Base-by-base conservation (phyloP, 2,888 invertebrate genomes). In the Cataglyphis altisquamis region DNA sequence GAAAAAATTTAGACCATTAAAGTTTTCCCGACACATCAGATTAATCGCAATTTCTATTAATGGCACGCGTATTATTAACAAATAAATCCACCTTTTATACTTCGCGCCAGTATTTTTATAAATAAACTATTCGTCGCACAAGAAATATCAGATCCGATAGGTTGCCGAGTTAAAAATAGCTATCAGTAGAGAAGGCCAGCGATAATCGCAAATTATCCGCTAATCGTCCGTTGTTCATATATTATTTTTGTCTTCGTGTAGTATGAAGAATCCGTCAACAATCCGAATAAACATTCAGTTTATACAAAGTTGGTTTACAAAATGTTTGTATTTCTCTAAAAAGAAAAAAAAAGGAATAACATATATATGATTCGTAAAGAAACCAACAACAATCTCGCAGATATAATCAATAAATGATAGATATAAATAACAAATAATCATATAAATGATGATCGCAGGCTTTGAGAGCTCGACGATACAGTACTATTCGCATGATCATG, bases 1-100 rank as follows among this genome's bases (percentile, higher is more conserved):
- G 32, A 80, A 64, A 62, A 32, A 83, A 83, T 68, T 66, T 52
- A 36, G 52, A 62, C 21, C 41, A 80, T 41, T 60, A 6, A 36
- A 70, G 21, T 45, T 67, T 77, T 62, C 9, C 36, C 45, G 12
- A 36, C 29, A 41, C 32, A 45, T 60, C 62, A 60, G 21, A 57
- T 41, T 57, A 25, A 29, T 64, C 55, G n/a, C 55, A 15, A n/a
- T 21, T n/a, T 55, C 21, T 3, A 6, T 8, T 0, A 3, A 6
- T 3, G 63, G 8, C 15, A 3, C 29, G 25, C 39, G 15, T 32
- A 57, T n/a, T 64, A 41, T 75, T 57, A 67, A 36, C 41, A 12
- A 55, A 41, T 67, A 29, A 67, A 67, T 57, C n/a, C 15, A n/a
- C 12, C 15, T 67, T 39, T 67, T 15, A 10, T 15, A 10, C 10